phyloP scores from a whole-genome alignment of 2,888 invertebrate species.

The Scelioninae gen. 1 region DNA sequence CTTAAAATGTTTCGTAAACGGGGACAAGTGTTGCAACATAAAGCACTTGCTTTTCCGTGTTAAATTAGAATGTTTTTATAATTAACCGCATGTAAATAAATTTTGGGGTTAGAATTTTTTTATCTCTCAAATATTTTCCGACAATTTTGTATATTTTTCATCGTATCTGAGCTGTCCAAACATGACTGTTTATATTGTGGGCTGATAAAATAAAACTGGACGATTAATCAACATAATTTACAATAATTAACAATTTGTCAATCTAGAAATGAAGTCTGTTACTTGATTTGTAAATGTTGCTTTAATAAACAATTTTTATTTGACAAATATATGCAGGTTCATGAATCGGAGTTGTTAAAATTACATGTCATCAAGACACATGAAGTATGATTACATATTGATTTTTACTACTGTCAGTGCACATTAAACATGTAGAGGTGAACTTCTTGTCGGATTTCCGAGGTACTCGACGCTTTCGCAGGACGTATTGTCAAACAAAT shows the following conservation, averaged over 20 bases:
- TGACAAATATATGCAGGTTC: background rate
- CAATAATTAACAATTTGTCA: background rate
- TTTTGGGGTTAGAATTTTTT: too few relatives aligned
- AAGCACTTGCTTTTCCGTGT: too few relatives aligned
- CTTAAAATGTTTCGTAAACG: too few relatives aligned
- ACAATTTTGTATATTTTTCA: too few relatives aligned
- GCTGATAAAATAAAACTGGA: too few relatives aligned
- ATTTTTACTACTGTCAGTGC: slow-evolving; percentile 44
- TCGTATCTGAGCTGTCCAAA: too few relatives aligned
- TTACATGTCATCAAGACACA: slow-evolving; percentile 10
- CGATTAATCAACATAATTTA: background rate
- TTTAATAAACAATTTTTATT: background rate
- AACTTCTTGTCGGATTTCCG: background rate
- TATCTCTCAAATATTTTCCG: too few relatives aligned
- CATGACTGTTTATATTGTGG: too few relatives aligned
- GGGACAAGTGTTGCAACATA: too few relatives aligned
- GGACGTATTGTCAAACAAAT: background rate
- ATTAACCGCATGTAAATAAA: too few relatives aligned
- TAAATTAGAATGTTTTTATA: too few relatives aligned
- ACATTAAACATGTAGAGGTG: slow-evolving; percentile 22
- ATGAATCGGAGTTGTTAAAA: slow-evolving; percentile 19
- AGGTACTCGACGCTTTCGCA: background rate
- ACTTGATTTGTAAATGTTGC: background rate
- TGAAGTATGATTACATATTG: slow-evolving; percentile 37
- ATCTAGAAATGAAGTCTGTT: too few relatives aligned